Percentiles rank a stretch among this genome's conserved stretches.
Evolutionary conservation across 1,140 invertebrate species (phyloP).

Genomic region (Lepidostoma basale): DNA sequence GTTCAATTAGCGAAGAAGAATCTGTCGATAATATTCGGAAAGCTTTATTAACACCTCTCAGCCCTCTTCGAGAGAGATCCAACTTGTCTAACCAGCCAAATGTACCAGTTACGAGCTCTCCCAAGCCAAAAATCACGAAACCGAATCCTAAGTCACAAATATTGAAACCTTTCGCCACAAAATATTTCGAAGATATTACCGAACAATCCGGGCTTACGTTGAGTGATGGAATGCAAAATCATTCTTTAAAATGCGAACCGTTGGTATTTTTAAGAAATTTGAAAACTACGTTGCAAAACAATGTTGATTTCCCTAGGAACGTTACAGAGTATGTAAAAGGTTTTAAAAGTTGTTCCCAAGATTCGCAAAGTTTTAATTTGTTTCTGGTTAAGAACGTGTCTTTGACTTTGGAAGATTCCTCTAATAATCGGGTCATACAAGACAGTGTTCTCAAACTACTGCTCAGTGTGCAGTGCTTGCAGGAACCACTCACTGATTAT

Average conservation of each 20-base stretch:
- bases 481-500: conserved; percentile 53
- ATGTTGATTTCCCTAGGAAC: conserved; percentile 55
- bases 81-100: background rate
- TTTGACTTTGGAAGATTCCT: conserved; percentile 48
- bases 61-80: background rate
- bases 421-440: conserved; percentile 47
- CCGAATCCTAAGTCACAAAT: conserved; percentile 4
- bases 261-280: conserved; percentile 52
- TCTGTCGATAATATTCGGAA: conserved; percentile 19
- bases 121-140: conserved; percentile 26
- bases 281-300: conserved; percentile 53
- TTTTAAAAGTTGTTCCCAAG: conserved; percentile 51
- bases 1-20: conserved; percentile 14
- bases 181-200: conserved; percentile 36
- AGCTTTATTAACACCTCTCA: conserved; percentile 8
- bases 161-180: conserved; percentile 33
- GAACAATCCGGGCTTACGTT: conserved; percentile 32
- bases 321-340: conserved; percentile 51
- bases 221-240: conserved; percentile 10
- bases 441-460: conserved; percentile 56
- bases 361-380: conserved; percentile 51
- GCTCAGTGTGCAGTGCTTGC: conserved; percentile 52
- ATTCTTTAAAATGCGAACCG: conserved; percentile 44
- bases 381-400: conserved; percentile 55
- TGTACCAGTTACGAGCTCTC: background rate